These are phyloP conservation scores for Cladorhizidae sp. DNA, from an alignment of 37 sponge, comb jelly and placozoan species.

Conservation along the genomic window DNA sequence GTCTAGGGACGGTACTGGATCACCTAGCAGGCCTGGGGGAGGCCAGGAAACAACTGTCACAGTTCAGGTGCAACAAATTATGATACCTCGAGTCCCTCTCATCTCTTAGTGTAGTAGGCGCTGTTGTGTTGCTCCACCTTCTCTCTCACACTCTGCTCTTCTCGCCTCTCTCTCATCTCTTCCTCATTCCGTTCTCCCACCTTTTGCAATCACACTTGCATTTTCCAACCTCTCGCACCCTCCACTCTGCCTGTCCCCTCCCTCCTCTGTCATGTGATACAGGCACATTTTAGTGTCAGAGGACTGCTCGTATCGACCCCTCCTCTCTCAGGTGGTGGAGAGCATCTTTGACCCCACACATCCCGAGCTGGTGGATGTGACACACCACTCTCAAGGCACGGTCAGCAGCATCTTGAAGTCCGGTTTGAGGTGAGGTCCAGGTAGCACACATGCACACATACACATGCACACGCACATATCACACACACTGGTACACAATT, in stretches of 20 bases:
- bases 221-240: neutral
- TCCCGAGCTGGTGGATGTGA: constrained; percentile 54
- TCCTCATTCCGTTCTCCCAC: neutral
- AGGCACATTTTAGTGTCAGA: constrained; percentile 6
- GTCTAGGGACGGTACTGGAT: constrained; percentile 19
- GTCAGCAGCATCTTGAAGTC: constrained; percentile 47
- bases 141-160: neutral
- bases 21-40: constrained; percentile 11
- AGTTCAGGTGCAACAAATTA: constrained; percentile 46
- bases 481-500: no score
- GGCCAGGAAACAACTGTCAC: constrained; percentile 25
- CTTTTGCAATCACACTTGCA: no score
- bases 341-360: constrained; percentile 49
- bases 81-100: no score
- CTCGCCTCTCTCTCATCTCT: neutral
- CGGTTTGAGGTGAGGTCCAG: constrained; percentile 49
- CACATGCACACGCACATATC: no score
- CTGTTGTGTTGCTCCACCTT: neutral
- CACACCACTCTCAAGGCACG: constrained; percentile 58
- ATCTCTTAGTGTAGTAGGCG: no score
- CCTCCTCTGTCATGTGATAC: neutral
- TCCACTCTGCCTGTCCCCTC: neutral
- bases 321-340: constrained; percentile 51
- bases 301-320: constrained; percentile 17
- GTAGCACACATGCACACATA: no score